Conservation (phyloP, 2,797 vertebrate species). For the Amblyopsis hoosieri region DNA sequence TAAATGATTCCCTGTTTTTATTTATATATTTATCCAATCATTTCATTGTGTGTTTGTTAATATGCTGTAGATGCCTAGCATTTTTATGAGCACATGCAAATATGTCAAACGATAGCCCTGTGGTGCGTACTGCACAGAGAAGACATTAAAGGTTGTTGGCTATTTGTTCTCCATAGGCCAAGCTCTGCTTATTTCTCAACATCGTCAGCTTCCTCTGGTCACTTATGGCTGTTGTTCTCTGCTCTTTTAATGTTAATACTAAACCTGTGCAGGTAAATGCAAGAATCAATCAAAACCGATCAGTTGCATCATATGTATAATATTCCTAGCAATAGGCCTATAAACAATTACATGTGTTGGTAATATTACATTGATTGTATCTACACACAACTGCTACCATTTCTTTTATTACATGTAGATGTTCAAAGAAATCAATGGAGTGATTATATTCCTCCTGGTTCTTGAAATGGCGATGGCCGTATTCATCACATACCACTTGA, state of each 20-base stretch:
- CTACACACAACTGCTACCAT: not conserved
- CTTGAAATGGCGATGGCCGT: constrained; percentile 55
- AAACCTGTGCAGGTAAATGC: too few species aligned
- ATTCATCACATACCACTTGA: constrained; percentile 71
- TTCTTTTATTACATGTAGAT: constrained; percentile 8
- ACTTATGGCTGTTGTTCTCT: not conserved
- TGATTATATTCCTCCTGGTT: constrained; percentile 45
- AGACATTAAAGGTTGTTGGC: not conserved
- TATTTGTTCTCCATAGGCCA: constrained; percentile 58
- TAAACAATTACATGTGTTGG: not conserved
- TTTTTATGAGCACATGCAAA: too few species aligned
- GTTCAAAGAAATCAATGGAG: not conserved
- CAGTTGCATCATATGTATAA: too few species aligned
- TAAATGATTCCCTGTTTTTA: too few species aligned
- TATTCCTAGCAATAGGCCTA: too few species aligned
- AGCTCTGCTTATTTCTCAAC: constrained; percentile 74
- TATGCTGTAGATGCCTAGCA: too few species aligned
- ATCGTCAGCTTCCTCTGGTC: constrained; percentile 72
- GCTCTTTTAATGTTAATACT: too few species aligned
- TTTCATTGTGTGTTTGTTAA: too few species aligned
- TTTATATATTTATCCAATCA: too few species aligned
- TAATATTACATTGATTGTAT: not conserved
- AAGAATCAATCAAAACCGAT: too few species aligned
- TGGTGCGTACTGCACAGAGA: not conserved
- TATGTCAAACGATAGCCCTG: not conserved